Conservation (phyloP, 2,888 invertebrate genomes). For the Osmoderma eremita region DNA sequence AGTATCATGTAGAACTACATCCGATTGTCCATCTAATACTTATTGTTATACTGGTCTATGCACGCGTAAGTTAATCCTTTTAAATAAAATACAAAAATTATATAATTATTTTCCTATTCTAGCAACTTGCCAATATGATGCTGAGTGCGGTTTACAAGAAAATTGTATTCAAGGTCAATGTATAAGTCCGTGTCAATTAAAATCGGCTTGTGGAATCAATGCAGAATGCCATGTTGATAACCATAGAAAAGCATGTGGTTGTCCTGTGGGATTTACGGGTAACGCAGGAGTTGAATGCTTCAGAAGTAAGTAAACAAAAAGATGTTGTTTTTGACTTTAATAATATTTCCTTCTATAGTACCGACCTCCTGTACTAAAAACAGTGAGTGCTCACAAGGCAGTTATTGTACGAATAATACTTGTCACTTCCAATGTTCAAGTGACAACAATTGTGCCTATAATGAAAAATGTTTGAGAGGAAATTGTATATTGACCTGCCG, state of each 20-base stretch:
- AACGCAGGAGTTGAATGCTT: constrained; percentile 86
- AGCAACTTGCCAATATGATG: constrained; percentile 82
- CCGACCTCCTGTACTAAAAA: constrained; percentile 79
- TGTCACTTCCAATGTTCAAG: constrained; percentile 80
- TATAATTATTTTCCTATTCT: constrained; percentile 50
- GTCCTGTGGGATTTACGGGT: constrained; percentile 87
- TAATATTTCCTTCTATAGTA: constrained; percentile 66
- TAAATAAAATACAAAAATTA: constrained; percentile 6
- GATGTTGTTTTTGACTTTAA: background rate
- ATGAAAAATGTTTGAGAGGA: constrained; percentile 86
- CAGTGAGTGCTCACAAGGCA: constrained; percentile 76
- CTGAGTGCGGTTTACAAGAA: constrained; percentile 82
- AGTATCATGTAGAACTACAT: constrained; percentile 74
- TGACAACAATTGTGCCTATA: constrained; percentile 87
- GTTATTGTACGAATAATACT: constrained; percentile 82
- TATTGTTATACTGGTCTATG: constrained; percentile 85
- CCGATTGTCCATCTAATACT: constrained; percentile 80
- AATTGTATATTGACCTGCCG: constrained; percentile 90
- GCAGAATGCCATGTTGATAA: constrained; percentile 78
- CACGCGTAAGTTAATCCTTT: constrained; percentile 73
- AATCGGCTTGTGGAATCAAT: constrained; percentile 85
- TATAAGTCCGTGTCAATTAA: constrained; percentile 79
- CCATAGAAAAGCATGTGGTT: constrained; percentile 82
- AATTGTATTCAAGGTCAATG: constrained; percentile 86
- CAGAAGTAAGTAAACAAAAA: constrained; percentile 70